Percentiles rank a stretch among this genome's conserved stretches.
Evolutionary conservation across 1,140 invertebrate genomes (phyloP).

Genomic region (Ruditapes philippinarum): DNA sequence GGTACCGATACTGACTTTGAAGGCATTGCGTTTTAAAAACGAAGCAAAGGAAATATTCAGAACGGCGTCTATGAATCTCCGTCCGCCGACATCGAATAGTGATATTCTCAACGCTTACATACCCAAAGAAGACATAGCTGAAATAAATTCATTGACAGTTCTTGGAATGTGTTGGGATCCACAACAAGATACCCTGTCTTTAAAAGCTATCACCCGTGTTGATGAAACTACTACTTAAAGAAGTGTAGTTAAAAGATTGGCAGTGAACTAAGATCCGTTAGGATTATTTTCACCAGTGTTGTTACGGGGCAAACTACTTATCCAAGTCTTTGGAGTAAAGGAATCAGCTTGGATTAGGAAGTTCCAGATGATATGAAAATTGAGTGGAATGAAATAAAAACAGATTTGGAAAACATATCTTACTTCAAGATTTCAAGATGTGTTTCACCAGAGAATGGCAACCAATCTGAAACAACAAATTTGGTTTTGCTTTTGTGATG

Average conservation of each 20-base stretch:
- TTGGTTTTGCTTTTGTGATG: too few species aligned
- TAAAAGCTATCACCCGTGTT: not conserved
- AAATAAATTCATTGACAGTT: not conserved
- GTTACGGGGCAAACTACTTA: not conserved
- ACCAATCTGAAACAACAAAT: too few species aligned
- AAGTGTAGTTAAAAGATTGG: not conserved
- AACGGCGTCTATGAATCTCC: not conserved
- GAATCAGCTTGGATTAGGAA: not conserved
- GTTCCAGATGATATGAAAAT: not conserved
- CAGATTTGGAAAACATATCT: not conserved
- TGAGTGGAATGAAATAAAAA: not conserved
- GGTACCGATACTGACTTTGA: not conserved
- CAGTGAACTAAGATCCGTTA: not conserved
- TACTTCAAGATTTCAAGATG: not conserved
- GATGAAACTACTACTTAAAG: not conserved
- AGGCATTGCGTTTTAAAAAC: not conserved
- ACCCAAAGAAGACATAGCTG: not conserved
- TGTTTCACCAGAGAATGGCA: not conserved
- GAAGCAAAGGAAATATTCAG: conserved; percentile 8
- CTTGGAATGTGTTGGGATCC: not conserved
- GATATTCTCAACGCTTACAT: not conserved
- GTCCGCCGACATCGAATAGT: not conserved
- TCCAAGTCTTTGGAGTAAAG: not conserved
- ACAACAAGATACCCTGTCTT: not conserved
- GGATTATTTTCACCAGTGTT: not conserved